These are phyloP conservation scores for Lordiphosa mommai DNA, from an alignment of 1,140 invertebrate species.

Conservation along the genomic window DNA sequence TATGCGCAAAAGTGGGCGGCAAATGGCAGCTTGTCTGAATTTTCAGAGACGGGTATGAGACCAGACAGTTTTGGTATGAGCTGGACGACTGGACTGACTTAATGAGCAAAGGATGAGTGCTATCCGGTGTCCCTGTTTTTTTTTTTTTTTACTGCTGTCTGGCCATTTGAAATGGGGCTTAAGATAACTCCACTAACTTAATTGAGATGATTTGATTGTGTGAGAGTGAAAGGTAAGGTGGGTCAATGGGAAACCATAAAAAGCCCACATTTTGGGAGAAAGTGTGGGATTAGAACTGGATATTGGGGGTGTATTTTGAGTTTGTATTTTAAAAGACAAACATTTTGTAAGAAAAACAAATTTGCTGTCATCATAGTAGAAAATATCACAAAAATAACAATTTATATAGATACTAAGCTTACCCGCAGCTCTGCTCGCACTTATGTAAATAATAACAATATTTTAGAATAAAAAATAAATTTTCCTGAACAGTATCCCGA, in stretches of 20 bases:
- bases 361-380: too few relatives aligned
- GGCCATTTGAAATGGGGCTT: slow-evolving; percentile 7
- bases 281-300: neutral
- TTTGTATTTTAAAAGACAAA: too few relatives aligned
- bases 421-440: too few relatives aligned
- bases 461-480: too few relatives aligned
- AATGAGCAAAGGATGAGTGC: slow-evolving; percentile 18
- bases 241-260: slow-evolving; percentile 1
- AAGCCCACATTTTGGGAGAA: neutral
- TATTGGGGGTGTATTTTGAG: neutral
- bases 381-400: too few relatives aligned
- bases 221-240: slow-evolving; percentile 47
- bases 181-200: slow-evolving; percentile 16
- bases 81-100: neutral
- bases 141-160: neutral
- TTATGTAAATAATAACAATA: too few relatives aligned
- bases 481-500: too few relatives aligned
- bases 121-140: neutral
- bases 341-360: too few relatives aligned
- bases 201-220: slow-evolving; percentile 14
- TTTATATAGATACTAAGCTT: too few relatives aligned
- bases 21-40: slow-evolving; percentile 16
- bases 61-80: slow-evolving; percentile 36
- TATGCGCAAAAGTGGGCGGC: slow-evolving; percentile 24
- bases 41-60: slow-evolving; percentile 34